Percentiles rank a stretch among this genome's conserved stretches.
phyloP scores from a whole-genome alignment of 2,888 invertebrate genomes.

The Drosophila anomelani region DNA sequence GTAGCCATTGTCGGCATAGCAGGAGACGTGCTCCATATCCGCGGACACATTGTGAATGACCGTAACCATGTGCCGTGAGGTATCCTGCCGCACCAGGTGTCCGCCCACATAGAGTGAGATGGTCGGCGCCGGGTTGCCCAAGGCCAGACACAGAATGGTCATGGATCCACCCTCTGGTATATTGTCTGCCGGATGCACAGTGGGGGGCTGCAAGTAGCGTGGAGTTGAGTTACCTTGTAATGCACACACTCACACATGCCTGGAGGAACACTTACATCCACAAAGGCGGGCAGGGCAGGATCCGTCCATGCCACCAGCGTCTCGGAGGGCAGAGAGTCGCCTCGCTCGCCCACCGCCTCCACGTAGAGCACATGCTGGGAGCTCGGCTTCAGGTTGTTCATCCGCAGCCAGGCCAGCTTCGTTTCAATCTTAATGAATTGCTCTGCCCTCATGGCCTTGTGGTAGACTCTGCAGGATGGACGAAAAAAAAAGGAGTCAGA shows the following conservation, averaged over 20 bases:
- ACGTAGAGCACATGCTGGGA: slow-evolving; percentile 93
- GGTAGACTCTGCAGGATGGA: slow-evolving; percentile 87
- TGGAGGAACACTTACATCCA: slow-evolving; percentile 87
- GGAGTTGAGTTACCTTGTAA: slow-evolving; percentile 3
- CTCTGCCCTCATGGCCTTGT: slow-evolving; percentile 88
- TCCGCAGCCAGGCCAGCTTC: slow-evolving; percentile 89
- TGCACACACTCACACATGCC: not conserved
- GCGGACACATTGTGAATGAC: slow-evolving; percentile 93
- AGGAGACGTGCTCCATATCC: slow-evolving; percentile 94
- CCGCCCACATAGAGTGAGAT: slow-evolving; percentile 91
- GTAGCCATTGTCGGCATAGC: slow-evolving; percentile 95
- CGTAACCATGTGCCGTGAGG: slow-evolving; percentile 93
- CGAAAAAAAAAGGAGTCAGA: not conserved
- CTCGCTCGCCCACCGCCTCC: slow-evolving; percentile 88
- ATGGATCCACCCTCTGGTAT: slow-evolving; percentile 94
- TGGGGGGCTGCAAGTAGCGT: slow-evolving; percentile 88
- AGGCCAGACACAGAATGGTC: slow-evolving; percentile 93
- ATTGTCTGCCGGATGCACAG: slow-evolving; percentile 92
- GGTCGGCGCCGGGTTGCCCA: slow-evolving; percentile 94
- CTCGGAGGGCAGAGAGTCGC: slow-evolving; percentile 91
- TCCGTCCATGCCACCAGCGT: slow-evolving; percentile 94
- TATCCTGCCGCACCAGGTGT: slow-evolving; percentile 92
- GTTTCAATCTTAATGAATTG: slow-evolving; percentile 88
- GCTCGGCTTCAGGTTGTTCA: slow-evolving; percentile 91
- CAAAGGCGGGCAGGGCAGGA: slow-evolving; percentile 93